A percentile compares a stretch with the other conserved stretches of the same genome.
phyloP scores from a whole-genome alignment of 64 coral and sea anemone genomes.

The Stichodactyla mertensii region DNA sequence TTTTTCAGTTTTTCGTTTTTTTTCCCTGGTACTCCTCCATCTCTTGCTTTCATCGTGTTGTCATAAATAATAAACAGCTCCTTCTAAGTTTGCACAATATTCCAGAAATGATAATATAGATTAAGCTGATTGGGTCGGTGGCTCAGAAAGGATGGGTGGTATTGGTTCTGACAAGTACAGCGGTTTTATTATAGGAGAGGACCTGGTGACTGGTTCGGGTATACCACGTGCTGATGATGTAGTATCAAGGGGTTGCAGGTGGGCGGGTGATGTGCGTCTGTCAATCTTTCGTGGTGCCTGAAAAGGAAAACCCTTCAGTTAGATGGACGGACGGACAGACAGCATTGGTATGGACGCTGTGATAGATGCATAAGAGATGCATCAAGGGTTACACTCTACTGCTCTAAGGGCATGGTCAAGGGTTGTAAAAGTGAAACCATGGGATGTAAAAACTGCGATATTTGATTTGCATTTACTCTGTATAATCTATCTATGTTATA shows the following conservation, averaged over 20 bases:
- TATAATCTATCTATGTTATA: too few species aligned
- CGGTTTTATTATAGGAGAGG: slow-evolving; percentile 86
- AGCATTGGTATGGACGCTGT: background rate
- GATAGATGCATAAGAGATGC: too few species aligned
- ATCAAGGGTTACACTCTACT: background rate
- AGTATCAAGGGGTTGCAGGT: slow-evolving; percentile 57
- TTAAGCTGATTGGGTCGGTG: slow-evolving; percentile 19
- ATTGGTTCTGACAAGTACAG: slow-evolving; percentile 69
- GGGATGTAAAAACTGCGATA: too few species aligned
- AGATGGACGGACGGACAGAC: background rate
- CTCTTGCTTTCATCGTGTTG: background rate
- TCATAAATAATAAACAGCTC: background rate
- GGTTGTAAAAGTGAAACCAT: too few species aligned
- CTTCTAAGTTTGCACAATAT: background rate
- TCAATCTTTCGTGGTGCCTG: slow-evolving; percentile 63
- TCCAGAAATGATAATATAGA: background rate
- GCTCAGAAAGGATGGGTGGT: slow-evolving; percentile 62
- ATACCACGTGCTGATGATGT: slow-evolving; percentile 45
- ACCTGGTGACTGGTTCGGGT: slow-evolving; percentile 42
- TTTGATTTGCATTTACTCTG: too few species aligned
- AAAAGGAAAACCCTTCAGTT: background rate
- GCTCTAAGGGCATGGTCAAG: too few species aligned
- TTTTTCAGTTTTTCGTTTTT: background rate
- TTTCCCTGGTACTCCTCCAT: background rate
- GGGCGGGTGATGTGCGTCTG: slow-evolving; percentile 55